Base-by-base conservation (phyloP, 2,888 invertebrate species). In the Rhingia campestris region DNA sequence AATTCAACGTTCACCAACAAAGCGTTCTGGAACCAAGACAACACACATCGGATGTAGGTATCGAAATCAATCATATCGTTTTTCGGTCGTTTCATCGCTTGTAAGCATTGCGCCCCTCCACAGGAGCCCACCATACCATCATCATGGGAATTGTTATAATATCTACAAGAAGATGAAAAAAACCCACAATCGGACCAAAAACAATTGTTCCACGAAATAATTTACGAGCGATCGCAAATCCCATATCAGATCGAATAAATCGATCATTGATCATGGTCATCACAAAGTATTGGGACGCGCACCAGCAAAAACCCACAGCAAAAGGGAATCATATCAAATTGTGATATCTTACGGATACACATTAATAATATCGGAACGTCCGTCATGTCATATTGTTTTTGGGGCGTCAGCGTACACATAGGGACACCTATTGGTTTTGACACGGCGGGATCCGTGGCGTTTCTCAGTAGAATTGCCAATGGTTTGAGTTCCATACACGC, bases 191-290 rank as follows among this genome's bases (percentile, higher is more conserved):
- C 49, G 30, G 33, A 74, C 63, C 74, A 80, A 80, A 47, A 84
- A 74, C 84, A 84, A 84, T 84, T 84, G 84, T 80, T 84, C 64
- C 58, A 80, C 58, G 80, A 70, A 84, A 84, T 84, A 84, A 80
- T 84, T 84, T 84, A 84, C 84, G 84, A 84, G 53, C 80, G 84
- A 84, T 84, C 80, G 84, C 84, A 80, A 84, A 80, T 84, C 80
- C 74, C 80, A 70, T 80, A 84, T 84, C 84, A 80, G 84, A 84
- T 84, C 84, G 70, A 80, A 84, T 84, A 80, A 84, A 84, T 80
- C 75, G 80, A 79, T 84, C 84, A 84, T 84, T 84, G 80, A 84
- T 84, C 84, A 84, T 84, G 84, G 64, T 43, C 80, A 75, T 58
- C 79, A 56, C 43, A 64, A 64, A 64, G 47, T 64, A 47, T 37